A percentile compares a stretch with the other conserved stretches of the same genome.
Evolutionary conservation across 2,888 invertebrate species (phyloP).

Genomic region (Lithophane semibrunnea): DNA sequence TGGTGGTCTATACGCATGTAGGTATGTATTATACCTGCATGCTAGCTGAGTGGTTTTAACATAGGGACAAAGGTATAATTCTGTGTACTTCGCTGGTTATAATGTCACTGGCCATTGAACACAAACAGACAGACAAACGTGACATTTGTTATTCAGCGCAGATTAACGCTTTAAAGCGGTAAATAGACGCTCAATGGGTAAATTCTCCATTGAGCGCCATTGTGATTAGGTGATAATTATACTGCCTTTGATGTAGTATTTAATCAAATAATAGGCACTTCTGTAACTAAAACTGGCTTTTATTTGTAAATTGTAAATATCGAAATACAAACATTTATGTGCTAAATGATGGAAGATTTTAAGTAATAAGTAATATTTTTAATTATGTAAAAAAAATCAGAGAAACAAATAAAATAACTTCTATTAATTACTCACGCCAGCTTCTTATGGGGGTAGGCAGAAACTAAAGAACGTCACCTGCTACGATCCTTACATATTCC

Average conservation of each 20-base stretch:
- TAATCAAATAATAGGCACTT: conserved; percentile 6
- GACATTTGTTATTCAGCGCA: conserved; percentile 55
- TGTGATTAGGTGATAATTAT: conserved; percentile 45
- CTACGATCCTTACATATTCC: too few species aligned
- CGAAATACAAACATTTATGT: neutral
- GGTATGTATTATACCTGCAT: neutral
- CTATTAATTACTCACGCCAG: conserved; percentile 1
- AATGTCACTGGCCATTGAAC: conserved; percentile 24
- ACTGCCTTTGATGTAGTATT: conserved; percentile 21
- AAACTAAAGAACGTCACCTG: too few species aligned
- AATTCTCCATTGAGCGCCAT: conserved; percentile 15
- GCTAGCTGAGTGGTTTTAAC: neutral
- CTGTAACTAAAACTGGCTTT: neutral
- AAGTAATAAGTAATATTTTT: neutral
- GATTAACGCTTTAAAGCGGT: conserved; percentile 54
- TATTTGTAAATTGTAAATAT: neutral
- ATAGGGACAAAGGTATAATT: conserved; percentile 7
- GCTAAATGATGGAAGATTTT: neutral
- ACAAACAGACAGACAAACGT: conserved; percentile 46
- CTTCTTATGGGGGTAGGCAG: too few species aligned
- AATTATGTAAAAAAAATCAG: neutral
- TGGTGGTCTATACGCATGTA: neutral
- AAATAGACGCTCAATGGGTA: conserved; percentile 35
- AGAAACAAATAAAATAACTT: conserved; percentile 5
- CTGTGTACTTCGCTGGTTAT: neutral